Evolutionary conservation across 2,113 vertebrate genomes (phyloP), one percentile per base, ranked within the genome.

Genomic region (Alethe castanea): DNA sequence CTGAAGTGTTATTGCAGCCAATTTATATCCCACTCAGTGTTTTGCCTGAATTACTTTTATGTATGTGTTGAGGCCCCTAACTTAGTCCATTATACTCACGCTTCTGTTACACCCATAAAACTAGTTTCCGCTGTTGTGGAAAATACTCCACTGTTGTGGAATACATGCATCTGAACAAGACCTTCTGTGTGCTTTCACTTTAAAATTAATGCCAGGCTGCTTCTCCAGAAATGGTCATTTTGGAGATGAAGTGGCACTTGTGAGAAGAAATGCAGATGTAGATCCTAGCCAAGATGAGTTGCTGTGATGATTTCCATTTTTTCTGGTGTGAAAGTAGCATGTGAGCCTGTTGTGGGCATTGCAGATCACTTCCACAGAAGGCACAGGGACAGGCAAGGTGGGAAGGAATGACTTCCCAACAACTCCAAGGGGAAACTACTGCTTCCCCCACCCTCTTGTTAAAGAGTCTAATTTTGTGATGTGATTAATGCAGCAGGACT

Each of bases 21-120:
- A 8, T 87, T 78, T 81, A 48, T 56, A 61, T 67, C 38, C 33
- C 35, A 31, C 53, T 84, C 74, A 64, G 23, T 52, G 38, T 81
- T 92, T 91, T 84, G 52, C 38, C 64, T 88, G 38, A 83, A 44
- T 88, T 38, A n/a, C 35, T 85, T 91, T 87, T 79, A 47, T 82
- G 12, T 50, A 50, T 48, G 33, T 33, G 44, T 35, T 56, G 67
- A 77, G 62, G 54, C 47, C 42, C 26, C 25, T 91, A 60, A 86
- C 22, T 65, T 67, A n/a, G 57, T 72, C 36, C 25, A 17, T 81
- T 69, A 45, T 65, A 38, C 31, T 94, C 40, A 38, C 0, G 1
- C 14, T 78, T 33, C 50, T 88, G 29, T 86, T 93, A 66, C 0
- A 14, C 23, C 45, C 59, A 36, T 85, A 59, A 65, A 79, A 67